Base-by-base conservation (phyloP, 2,888 invertebrate species). In the Drosophila paracracens region DNA sequence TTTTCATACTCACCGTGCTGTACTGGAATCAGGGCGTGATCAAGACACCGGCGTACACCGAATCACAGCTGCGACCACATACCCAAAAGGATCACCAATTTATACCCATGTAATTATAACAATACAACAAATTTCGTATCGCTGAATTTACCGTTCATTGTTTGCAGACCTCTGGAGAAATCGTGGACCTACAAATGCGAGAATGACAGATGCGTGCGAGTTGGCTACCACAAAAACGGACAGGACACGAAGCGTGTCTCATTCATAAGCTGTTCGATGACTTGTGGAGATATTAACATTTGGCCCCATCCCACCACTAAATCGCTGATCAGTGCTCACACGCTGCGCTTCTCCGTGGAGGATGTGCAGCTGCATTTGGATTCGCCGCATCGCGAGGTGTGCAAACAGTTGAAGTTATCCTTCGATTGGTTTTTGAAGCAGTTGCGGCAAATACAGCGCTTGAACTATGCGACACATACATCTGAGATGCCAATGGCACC, bases 291-390 rank as follows among this genome's bases (percentile, higher is more conserved):
- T 61, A 91, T 93, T 5, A 95, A 96, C 82, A 94, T 97, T 33
- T 97, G 97, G 97, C 97, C 97, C 35, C 95, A 95, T 92, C 97
- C 97, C 59, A 96, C 96, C 3, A 96, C 96, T 0, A 95, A 95
- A 68, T 94, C 96, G 36, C 94, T 94, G 75, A 94, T 97, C 31
- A 96, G 96, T 76, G 94, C 94, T 25, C 95, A 94, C 63, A 95
- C 95, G 31, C 94, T 95, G 27, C 94, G 94, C 33, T 95, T 93
- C 70, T 90, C 92, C 18, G 82, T 91, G 53, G 90, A 92, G 40
- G 87, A 92, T 77, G 83, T 93, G n/a, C 83, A 90, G 53, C 74
- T 93, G 36, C 87, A 81, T 35, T 68, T 93, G 33, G 90, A 91
- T 65, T 91, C 93, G 4, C 91, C 92, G 21, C 91, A 91, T 73